Conservation (phyloP, 2,113 vertebrate genomes). For the Fukomys damarensis region DNA sequence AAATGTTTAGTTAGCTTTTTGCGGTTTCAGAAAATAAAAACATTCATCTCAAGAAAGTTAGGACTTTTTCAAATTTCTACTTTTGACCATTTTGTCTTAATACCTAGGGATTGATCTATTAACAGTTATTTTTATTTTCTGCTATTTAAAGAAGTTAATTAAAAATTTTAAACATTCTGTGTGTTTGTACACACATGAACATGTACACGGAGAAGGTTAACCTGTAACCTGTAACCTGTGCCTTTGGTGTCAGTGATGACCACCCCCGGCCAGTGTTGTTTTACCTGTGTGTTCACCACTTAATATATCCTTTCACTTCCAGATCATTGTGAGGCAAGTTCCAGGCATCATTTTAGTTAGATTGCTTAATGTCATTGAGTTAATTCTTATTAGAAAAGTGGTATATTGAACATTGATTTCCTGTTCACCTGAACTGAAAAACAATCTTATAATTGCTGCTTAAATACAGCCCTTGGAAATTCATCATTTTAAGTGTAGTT, state of each 20-base stretch:
- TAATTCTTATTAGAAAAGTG: constrained; percentile 15
- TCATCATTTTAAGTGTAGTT: constrained; percentile 17
- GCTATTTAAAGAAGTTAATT: constrained; percentile 6
- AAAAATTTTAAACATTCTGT: background rate
- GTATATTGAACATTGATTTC: background rate
- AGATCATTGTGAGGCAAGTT: background rate
- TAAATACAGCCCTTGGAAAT: background rate
- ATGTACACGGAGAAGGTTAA: background rate
- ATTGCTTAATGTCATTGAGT: background rate
- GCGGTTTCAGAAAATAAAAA: constrained; percentile 47
- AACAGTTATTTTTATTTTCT: constrained; percentile 5
- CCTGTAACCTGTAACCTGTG: background rate
- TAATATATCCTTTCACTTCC: background rate
- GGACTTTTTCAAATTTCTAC: background rate
- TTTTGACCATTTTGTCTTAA: background rate
- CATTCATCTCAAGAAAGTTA: background rate
- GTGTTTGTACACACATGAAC: background rate
- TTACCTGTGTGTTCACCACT: background rate
- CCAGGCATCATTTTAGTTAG: background rate
- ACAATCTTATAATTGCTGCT: constrained; percentile 1
- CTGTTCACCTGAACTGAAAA: background rate
- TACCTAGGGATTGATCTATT: constrained; percentile 32
- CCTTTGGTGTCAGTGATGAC: background rate
- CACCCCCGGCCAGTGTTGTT: background rate
- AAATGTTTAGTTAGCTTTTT: constrained; percentile 30